phyloP scores from a whole-genome alignment of 1,140 invertebrate species.

The Pectinophora gossypiella region DNA sequence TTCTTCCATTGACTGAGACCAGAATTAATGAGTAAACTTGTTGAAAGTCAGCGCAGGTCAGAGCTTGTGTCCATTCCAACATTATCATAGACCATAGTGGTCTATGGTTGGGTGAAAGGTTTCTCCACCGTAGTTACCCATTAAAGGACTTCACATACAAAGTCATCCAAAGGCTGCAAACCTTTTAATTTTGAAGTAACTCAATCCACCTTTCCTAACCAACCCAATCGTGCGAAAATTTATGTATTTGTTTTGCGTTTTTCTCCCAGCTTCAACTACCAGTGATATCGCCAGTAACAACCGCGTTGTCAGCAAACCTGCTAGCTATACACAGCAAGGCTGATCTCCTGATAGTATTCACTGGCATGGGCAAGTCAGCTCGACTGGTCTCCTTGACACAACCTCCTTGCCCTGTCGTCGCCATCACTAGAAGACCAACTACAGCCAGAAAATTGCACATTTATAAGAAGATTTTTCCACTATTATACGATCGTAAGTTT shows the following conservation, averaged over 20 bases:
- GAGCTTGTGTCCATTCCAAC: too few species aligned
- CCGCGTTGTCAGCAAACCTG: conserved; percentile 13
- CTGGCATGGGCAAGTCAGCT: conserved; percentile 15
- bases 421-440: conserved; percentile 11
- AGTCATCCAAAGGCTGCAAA: too few species aligned
- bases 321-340: conserved; percentile 13
- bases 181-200: too few species aligned
- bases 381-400: conserved; percentile 8
- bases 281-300: conserved; percentile 6
- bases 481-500: conserved; percentile 17
- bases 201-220: neutral
- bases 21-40: conserved; percentile 22
- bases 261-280: conserved; percentile 8
- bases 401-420: conserved; percentile 19
- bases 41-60: too few species aligned
- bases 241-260: too few species aligned
- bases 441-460: conserved; percentile 19
- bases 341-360: conserved; percentile 18
- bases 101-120: too few species aligned
- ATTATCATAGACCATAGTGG: too few species aligned
- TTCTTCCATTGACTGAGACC: too few species aligned
- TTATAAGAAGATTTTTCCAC: conserved; percentile 21
- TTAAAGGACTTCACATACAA: too few species aligned
- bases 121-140: too few species aligned
- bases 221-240: neutral